Evolutionary conservation across 1,140 invertebrate species (phyloP).

Genomic region (Penaeus indicus): DNA sequence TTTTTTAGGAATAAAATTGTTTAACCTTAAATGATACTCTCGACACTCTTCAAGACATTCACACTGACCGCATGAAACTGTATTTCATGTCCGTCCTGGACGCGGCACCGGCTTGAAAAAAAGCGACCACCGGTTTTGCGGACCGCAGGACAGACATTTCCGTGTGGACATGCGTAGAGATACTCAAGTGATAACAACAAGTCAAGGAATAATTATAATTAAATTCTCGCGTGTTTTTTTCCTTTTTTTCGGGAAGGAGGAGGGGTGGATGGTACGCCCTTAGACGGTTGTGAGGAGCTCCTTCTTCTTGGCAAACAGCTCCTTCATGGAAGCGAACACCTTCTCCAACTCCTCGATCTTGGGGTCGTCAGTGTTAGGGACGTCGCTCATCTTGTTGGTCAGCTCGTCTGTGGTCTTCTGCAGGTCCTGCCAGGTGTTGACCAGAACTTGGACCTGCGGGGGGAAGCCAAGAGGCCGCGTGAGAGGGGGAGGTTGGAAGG

Average conservation of each 20-base stretch:
- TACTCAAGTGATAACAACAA: no score
- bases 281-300: slow-evolving; percentile 62
- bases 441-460: slow-evolving; percentile 56
- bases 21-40: slow-evolving; percentile 19
- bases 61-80: background rate
- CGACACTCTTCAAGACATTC: slow-evolving; percentile 12
- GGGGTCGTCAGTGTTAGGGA: slow-evolving; percentile 62
- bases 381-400: slow-evolving; percentile 55
- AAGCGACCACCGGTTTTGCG: no score
- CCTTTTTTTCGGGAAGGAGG: background rate
- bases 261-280: background rate
- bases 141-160: no score
- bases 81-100: background rate
- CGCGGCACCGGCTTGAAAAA: background rate
- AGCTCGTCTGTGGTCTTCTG: slow-evolving; percentile 63
- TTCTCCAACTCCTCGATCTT: slow-evolving; percentile 65
- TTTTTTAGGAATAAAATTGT: background rate
- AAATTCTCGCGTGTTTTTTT: background rate
- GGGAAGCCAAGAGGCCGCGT: background rate
- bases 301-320: slow-evolving; percentile 64
- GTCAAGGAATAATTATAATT: background rate
- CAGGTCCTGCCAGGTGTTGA: slow-evolving; percentile 64
- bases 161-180: no score
- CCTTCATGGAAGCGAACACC: slow-evolving; percentile 62
- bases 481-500: background rate